Percentiles rank a stretch among this genome's conserved stretches.
Conservation (phyloP, 2,113 vertebrate species). For the Talpa occidentalis region DNA sequence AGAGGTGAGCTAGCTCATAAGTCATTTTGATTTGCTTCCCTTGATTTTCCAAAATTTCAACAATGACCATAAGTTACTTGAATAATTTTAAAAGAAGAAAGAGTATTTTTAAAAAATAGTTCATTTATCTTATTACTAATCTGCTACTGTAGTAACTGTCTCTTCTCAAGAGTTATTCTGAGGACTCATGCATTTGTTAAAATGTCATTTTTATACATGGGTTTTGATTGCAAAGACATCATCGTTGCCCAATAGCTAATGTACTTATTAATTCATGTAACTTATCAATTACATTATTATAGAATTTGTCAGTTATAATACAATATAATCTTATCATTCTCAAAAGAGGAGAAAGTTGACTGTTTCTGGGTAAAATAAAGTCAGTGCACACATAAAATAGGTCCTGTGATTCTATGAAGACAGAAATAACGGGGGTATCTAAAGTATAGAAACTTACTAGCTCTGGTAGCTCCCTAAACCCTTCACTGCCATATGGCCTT, state of each 20-base stretch:
- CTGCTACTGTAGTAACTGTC: not conserved
- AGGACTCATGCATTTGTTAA: conserved; percentile 6
- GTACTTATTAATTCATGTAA: not conserved
- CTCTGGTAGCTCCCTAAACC: not conserved
- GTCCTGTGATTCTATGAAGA: not conserved
- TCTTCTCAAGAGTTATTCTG: not conserved
- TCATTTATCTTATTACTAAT: not conserved
- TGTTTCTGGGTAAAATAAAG: conserved; percentile 24
- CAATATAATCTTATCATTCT: not conserved
- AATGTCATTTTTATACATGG: not conserved
- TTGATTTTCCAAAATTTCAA: conserved; percentile 22
- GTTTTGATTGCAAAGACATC: not conserved
- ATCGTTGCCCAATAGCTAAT: not conserved
- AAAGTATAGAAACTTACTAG: conserved; percentile 6
- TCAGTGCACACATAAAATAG: not conserved
- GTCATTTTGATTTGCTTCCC: not conserved
- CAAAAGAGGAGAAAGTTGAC: not conserved
- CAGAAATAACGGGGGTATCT: not conserved
- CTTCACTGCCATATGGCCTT: not conserved
- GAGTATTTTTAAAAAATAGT: not conserved
- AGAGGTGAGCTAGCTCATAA: not conserved
- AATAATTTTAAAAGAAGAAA: conserved; percentile 32
- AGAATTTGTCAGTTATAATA: not conserved
- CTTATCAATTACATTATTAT: not conserved
- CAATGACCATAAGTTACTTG: not conserved